These are phyloP conservation scores for Polyodon spathula DNA, from an alignment of 2,113 vertebrate species.

Conservation along the genomic window DNA sequence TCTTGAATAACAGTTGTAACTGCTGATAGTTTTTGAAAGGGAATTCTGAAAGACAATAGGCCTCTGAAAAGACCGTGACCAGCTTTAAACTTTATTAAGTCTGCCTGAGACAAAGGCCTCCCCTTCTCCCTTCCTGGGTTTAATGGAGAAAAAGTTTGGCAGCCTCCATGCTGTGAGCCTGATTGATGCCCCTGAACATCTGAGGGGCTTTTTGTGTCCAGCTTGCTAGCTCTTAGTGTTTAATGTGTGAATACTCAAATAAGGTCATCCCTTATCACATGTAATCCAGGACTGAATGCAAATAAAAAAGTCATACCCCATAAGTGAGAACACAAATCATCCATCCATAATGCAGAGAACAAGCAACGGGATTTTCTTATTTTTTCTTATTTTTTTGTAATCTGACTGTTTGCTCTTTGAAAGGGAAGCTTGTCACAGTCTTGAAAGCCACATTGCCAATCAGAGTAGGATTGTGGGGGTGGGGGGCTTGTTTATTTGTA, in stretches of 20 bases:
- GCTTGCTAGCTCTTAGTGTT: slow-evolving; percentile 65
- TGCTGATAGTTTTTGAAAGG: slow-evolving; percentile 45
- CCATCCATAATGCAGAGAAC: slow-evolving; percentile 31
- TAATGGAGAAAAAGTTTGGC: slow-evolving; percentile 61
- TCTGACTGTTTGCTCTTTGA: slow-evolving; percentile 30
- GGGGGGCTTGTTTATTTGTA: slow-evolving; percentile 45
- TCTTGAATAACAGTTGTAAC: slow-evolving; percentile 44
- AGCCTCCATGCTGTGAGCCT: slow-evolving; percentile 66
- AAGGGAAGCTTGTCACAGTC: slow-evolving; percentile 53
- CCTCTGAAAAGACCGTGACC: slow-evolving; percentile 45
- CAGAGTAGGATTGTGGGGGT: slow-evolving; percentile 24
- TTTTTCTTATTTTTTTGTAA: background rate
- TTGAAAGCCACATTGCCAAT: slow-evolving; percentile 44
- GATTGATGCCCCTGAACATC: slow-evolving; percentile 76
- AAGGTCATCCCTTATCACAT: slow-evolving; percentile 75
- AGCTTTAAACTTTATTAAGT: slow-evolving; percentile 69
- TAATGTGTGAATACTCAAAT: slow-evolving; percentile 68
- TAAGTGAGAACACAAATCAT: slow-evolving; percentile 59
- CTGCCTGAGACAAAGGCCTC: slow-evolving; percentile 32
- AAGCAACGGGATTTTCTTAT: slow-evolving; percentile 39
- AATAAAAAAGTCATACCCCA: slow-evolving; percentile 59
- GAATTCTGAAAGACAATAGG: slow-evolving; percentile 44
- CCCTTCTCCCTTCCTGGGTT: slow-evolving; percentile 41
- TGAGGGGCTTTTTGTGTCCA: slow-evolving; percentile 74
- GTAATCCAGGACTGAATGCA: slow-evolving; percentile 64